Evolutionary conservation across 2,797 vertebrate genomes (phyloP), one percentile per base, ranked within the genome.

Genomic region (Melanotaenia pygmaea): DNA sequence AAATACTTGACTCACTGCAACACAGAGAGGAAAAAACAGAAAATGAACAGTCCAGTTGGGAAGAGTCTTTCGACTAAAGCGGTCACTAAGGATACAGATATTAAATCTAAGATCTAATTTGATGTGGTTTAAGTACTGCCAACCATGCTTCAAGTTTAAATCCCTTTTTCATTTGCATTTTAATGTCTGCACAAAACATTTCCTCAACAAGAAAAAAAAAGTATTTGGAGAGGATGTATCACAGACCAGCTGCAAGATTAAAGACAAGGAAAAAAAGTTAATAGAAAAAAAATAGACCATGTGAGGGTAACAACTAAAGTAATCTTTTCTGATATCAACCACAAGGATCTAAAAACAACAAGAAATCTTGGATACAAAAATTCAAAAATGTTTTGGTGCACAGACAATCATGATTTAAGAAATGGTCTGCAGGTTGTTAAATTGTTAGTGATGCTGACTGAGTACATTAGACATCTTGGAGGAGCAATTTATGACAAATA

Each of bases 1-100:
- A 97, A 79, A 97, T 91, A 67, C 96, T 96, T 0, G 93, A 94
- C 91, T 98, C 97, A 57, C 97, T 98, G 88, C 16, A 79, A 79
- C 45, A 74, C 22, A 62, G 1, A 54, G 4, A 30, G 81, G 28
- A 74, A 7, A 68, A 67, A 9, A 5, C 64, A 47, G 73, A 51
- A 11, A 65, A 1, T 13, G 30, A 56, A 24, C 4, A 43, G 53
- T 30, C 11, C 20, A 47, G 34, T 6, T 1, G 16, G 26, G 5
- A 10, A 18, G 32, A 62, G 18, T 43, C 53, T 59, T 34, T 1
- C 22, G 24, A 22, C 3, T 5, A 35, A n/a, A 20, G 28, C 28
- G 18, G 28, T 18, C 5, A 8, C 14, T 30, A 32, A 10, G 28
- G 8, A 57, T 20, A 16, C 26, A 30, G 54, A 57, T 57, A 57